Percentiles rank a stretch among this genome's conserved stretches.
Evolutionary conservation across 1,140 invertebrate genomes (phyloP).

Genomic region (Odontomachus brunneus): DNA sequence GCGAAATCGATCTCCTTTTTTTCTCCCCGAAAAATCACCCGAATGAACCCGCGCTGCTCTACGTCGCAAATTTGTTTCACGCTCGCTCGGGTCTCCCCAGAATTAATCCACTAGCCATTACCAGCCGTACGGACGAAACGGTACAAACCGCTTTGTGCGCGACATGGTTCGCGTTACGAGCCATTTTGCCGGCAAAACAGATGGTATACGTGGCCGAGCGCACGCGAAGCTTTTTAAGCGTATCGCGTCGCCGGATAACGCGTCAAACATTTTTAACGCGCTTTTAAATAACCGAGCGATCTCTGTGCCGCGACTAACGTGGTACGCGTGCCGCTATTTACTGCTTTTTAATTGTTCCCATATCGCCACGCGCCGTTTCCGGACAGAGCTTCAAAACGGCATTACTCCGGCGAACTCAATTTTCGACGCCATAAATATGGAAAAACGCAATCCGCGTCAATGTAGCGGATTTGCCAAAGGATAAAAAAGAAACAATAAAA

Average conservation of each 20-base stretch:
- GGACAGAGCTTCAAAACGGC: not conserved
- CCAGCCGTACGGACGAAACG: slow-evolving; percentile 36
- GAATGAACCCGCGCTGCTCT: slow-evolving; percentile 16
- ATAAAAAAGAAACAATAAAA: no score
- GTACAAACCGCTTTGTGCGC: slow-evolving; percentile 58
- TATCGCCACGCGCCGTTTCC: not conserved
- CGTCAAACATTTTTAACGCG: slow-evolving; percentile 53
- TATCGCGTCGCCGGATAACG: slow-evolving; percentile 33
- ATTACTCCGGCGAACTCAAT: not conserved
- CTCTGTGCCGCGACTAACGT: not conserved
- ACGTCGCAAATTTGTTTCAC: slow-evolving; percentile 57
- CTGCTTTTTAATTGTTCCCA: slow-evolving; percentile 29
- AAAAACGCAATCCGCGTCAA: not conserved
- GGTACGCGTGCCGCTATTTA: slow-evolving; percentile 30
- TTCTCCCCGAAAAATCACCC: slow-evolving; percentile 43
- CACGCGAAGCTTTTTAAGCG: slow-evolving; percentile 35
- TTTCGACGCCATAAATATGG: not conserved
- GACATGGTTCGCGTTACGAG: slow-evolving; percentile 52
- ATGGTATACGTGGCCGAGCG: slow-evolving; percentile 29
- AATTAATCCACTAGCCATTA: slow-evolving; percentile 57
- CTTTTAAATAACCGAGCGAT: slow-evolving; percentile 49
- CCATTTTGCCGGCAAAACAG: slow-evolving; percentile 56
- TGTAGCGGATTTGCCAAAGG: no score
- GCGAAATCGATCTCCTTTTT: slow-evolving; percentile 25
- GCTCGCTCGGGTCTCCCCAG: slow-evolving; percentile 9